Conservation (phyloP, 2,113 vertebrate genomes). For the Amphiprion percula region DNA sequence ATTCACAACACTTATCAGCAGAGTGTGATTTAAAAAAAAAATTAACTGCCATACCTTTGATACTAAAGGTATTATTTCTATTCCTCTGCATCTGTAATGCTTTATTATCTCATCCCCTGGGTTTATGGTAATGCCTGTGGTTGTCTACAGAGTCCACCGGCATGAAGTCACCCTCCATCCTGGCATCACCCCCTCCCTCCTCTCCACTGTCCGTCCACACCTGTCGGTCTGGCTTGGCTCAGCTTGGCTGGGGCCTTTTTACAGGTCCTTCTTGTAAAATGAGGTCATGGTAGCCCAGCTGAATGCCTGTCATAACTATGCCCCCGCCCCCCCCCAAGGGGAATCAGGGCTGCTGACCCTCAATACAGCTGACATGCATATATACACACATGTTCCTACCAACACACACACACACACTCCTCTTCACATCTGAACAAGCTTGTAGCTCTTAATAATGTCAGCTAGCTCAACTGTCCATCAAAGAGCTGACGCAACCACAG, state of each 20-base stretch:
- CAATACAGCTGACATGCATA: constrained; percentile 57
- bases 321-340: not conserved
- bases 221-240: constrained; percentile 66
- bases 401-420: constrained; percentile 1
- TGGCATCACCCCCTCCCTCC: not conserved
- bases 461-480: constrained; percentile 38
- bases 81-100: not conserved
- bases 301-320: constrained; percentile 67
- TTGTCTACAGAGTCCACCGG: constrained; percentile 31
- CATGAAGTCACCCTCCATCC: constrained; percentile 67
- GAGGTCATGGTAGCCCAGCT: constrained; percentile 71
- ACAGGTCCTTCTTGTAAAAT: constrained; percentile 69
- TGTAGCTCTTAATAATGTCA: constrained; percentile 32
- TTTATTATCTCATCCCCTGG: constrained; percentile 18
- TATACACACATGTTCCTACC: constrained; percentile 6
- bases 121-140: constrained; percentile 42
- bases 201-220: constrained; percentile 43
- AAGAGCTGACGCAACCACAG: constrained; percentile 42
- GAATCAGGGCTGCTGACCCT: constrained; percentile 53
- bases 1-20: not conserved
- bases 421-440: constrained; percentile 21
- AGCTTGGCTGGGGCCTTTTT: constrained; percentile 34
- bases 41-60: constrained; percentile 17
- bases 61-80: not conserved
- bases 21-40: constrained; percentile 1